phyloP scores from a whole-genome alignment of 1,140 invertebrate genomes.

The Cylas formicarius region DNA sequence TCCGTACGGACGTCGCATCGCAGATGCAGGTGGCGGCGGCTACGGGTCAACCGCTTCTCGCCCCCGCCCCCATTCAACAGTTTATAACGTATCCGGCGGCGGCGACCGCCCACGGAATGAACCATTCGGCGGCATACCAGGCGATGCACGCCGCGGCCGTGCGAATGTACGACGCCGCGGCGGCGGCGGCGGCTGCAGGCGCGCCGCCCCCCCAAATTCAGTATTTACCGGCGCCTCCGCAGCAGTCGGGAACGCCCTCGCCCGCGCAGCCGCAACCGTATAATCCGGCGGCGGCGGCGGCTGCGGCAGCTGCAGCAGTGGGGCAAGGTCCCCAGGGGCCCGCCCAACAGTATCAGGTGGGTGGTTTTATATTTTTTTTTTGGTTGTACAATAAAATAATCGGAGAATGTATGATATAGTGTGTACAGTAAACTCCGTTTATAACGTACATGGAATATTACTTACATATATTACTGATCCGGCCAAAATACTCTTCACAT shows the following conservation, averaged over 20 bases:
- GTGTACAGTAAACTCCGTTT: not conserved
- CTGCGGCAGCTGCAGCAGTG: no score
- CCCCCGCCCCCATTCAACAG: constrained; percentile 61
- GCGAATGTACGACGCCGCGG: constrained; percentile 22
- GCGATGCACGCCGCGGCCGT: constrained; percentile 17
- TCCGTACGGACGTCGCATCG: constrained; percentile 53
- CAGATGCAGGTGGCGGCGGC: constrained; percentile 66
- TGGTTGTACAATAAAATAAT: no score
- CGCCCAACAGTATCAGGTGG: constrained; percentile 40
- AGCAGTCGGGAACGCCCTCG: constrained; percentile 55
- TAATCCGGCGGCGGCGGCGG: constrained; percentile 43
- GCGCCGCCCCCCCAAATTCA: constrained; percentile 31
- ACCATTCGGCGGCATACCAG: constrained; percentile 20
- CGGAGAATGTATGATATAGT: no score
- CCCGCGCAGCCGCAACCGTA: constrained; percentile 54
- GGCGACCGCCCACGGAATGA: constrained; percentile 52
- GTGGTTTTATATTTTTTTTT: no score
- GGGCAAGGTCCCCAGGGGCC: constrained; percentile 49
- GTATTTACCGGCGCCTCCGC: constrained; percentile 46
- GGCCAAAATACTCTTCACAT: no score
- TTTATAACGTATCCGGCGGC: constrained; percentile 51
- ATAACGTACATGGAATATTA: not conserved
- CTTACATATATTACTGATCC: no score
- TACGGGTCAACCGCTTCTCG: constrained; percentile 75
- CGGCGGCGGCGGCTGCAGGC: constrained; percentile 28